A percentile compares a stretch with the other conserved stretches of the same genome.
Evolutionary conservation across 2,888 invertebrate genomes (phyloP).

Genomic region (Sinelater perroti): DNA sequence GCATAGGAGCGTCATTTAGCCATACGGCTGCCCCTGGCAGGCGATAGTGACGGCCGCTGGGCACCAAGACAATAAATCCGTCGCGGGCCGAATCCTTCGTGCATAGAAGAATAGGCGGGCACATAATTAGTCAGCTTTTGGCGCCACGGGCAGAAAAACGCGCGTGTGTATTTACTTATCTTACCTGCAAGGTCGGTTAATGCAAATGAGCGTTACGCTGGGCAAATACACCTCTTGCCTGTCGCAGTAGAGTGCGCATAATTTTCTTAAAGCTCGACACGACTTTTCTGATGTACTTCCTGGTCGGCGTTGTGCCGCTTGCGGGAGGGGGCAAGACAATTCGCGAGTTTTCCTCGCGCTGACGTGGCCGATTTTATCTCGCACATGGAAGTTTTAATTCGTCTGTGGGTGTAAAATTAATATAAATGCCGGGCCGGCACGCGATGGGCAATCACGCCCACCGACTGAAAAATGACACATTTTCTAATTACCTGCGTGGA

Average conservation of each 20-base stretch:
- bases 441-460: too few species aligned
- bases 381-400: constrained; percentile 1
- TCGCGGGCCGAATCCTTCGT: background rate
- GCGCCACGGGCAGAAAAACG: constrained; percentile 13
- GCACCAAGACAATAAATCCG: background rate
- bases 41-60: constrained; percentile 1
- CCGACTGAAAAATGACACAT: too few species aligned
- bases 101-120: constrained; percentile 8
- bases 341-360: background rate
- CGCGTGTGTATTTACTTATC: constrained; percentile 14
- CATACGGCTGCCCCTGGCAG: background rate
- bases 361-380: background rate
- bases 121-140: constrained; percentile 17
- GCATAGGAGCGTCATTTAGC: constrained; percentile 1
- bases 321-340: background rate
- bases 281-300: constrained; percentile 11
- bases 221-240: constrained; percentile 8
- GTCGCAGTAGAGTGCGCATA: constrained; percentile 5
- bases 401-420: background rate
- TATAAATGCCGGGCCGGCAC: background rate
- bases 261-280: constrained; percentile 8
- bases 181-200: constrained; percentile 14
- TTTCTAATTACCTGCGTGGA: too few species aligned
- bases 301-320: constrained; percentile 1
- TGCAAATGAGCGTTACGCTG: constrained; percentile 10